Conservation (phyloP, 2,888 invertebrate species). For the Drosophila leonis region DNA sequence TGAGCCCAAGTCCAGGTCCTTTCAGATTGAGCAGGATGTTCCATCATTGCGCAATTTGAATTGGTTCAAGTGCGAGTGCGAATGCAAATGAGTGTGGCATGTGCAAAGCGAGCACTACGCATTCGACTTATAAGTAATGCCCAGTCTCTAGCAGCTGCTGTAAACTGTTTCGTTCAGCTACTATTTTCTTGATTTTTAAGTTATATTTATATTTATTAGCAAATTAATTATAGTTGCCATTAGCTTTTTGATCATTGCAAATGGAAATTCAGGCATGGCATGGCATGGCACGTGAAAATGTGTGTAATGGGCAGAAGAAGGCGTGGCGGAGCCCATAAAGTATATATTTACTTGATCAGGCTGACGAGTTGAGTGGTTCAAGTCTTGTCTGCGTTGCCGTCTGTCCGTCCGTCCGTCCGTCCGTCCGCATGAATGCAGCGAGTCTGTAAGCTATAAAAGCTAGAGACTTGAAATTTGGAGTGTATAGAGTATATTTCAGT, state of each 20-base stretch:
- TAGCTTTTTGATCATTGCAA: neutral
- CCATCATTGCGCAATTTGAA: conserved; percentile 42
- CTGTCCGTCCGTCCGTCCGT: too few species aligned
- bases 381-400: too few species aligned
- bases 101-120: conserved; percentile 39
- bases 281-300: neutral
- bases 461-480: neutral
- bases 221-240: neutral
- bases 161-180: neutral
- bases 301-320: neutral
- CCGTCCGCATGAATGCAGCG: neutral
- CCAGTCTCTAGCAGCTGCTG: neutral
- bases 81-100: conserved; percentile 13
- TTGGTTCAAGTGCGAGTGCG: conserved; percentile 31
- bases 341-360: neutral
- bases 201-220: neutral
- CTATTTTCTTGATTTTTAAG: too few species aligned
- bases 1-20: neutral
- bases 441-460: neutral
- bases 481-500: too few species aligned
- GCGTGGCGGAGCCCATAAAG: neutral
- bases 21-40: conserved; percentile 38
- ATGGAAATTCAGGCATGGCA: too few species aligned
- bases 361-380: neutral
- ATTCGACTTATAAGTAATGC: conserved; percentile 16